Evolutionary conservation across 2,888 invertebrate genomes (phyloP).

Genomic region (Syritta pipiens): DNA sequence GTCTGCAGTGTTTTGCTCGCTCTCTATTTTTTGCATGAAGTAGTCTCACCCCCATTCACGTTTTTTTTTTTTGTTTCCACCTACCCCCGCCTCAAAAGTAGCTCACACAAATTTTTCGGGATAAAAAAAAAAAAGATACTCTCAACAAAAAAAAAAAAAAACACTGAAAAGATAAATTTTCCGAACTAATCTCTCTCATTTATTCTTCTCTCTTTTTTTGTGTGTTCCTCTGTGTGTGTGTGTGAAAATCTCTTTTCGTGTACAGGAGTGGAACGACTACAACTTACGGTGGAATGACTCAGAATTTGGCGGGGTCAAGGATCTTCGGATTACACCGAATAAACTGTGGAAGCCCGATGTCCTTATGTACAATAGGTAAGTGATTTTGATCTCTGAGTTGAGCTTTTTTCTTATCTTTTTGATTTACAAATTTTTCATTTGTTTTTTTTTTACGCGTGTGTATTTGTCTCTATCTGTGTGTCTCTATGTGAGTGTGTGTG

Average conservation of each 20-base stretch:
- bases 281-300: conserved; percentile 97
- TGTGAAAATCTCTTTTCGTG: conserved; percentile 27
- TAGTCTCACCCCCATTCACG: too few relatives aligned
- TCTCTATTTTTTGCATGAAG: too few relatives aligned
- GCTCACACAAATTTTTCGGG: neutral
- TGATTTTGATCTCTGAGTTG: too few relatives aligned
- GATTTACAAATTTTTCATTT: conserved; percentile 27
- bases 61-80: neutral
- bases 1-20: too few relatives aligned
- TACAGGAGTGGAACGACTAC: conserved; percentile 98
- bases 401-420: too few relatives aligned
- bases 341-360: conserved; percentile 99
- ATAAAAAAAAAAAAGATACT: too few relatives aligned
- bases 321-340: conserved; percentile 95
- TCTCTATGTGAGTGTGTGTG: conserved; percentile 9
- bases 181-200: neutral
- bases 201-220: neutral
- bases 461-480: conserved; percentile 27
- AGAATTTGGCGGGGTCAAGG: conserved; percentile 96
- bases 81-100: neutral
- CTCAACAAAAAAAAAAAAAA: neutral
- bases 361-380: conserved; percentile 99
- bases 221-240: neutral
- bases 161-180: neutral
- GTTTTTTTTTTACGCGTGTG: conserved; percentile 25